Conservation (phyloP, 2,888 invertebrate species). For the Neoscelio sp. region DNA sequence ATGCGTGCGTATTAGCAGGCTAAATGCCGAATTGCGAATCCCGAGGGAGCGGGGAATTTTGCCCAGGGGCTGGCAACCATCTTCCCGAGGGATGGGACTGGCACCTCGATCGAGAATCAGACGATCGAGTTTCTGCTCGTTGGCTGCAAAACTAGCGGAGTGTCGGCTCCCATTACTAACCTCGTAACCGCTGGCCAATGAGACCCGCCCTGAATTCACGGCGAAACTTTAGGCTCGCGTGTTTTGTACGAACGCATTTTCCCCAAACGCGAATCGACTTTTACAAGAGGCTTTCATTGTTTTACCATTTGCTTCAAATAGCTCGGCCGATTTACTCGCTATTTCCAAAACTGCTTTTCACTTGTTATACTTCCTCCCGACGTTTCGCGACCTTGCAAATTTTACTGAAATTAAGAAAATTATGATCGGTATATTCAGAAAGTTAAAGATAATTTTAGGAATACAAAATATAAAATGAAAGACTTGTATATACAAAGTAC, state of each 20-base stretch:
- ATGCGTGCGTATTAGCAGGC: slow-evolving; percentile 76
- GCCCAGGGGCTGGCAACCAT: slow-evolving; percentile 75
- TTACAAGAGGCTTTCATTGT: slow-evolving; percentile 7
- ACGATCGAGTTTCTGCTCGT: slow-evolving; percentile 75
- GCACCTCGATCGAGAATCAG: slow-evolving; percentile 73
- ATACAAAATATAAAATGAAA: too few species aligned
- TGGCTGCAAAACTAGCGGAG: slow-evolving; percentile 70
- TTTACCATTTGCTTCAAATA: not conserved
- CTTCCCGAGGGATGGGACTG: slow-evolving; percentile 76
- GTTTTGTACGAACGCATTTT: slow-evolving; percentile 41
- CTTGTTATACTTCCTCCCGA: too few species aligned
- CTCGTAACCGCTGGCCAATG: slow-evolving; percentile 74
- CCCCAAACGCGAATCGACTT: slow-evolving; percentile 40
- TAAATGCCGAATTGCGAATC: slow-evolving; percentile 76
- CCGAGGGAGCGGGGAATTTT: slow-evolving; percentile 75
- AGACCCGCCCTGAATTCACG: slow-evolving; percentile 57
- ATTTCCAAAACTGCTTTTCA: too few species aligned
- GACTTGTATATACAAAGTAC: too few species aligned
- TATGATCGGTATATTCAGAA: too few species aligned
- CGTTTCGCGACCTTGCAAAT: too few species aligned
- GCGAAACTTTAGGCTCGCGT: slow-evolving; percentile 39
- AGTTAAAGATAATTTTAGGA: too few species aligned
- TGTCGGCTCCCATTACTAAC: slow-evolving; percentile 76
- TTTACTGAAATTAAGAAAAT: too few species aligned
- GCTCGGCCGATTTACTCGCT: too few species aligned